phyloP scores from a whole-genome alignment of 1,140 invertebrate genomes.

The Penaeus vannamei region DNA sequence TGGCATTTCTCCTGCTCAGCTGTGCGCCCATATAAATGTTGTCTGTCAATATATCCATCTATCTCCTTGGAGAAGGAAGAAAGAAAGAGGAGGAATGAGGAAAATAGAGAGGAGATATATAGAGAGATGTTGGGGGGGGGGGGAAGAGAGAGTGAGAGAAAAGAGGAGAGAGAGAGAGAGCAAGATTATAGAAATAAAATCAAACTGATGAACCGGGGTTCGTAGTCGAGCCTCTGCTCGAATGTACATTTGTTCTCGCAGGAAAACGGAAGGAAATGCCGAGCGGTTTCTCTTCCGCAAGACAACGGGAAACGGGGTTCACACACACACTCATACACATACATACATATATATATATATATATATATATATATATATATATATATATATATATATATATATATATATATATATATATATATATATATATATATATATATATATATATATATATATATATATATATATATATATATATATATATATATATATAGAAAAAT shows the following conservation, averaged over 20 bases:
- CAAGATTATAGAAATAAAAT: too few species aligned
- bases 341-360: conserved; percentile 14
- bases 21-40: neutral
- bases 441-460: conserved; percentile 7
- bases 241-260: too few species aligned
- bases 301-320: too few species aligned
- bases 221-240: too few species aligned
- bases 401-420: conserved; percentile 16
- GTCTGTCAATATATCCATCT: neutral
- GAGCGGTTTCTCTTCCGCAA: neutral
- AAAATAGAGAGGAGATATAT: neutral
- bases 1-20: too few species aligned
- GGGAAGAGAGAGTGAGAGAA: too few species aligned
- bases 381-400: conserved; percentile 28
- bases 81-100: neutral
- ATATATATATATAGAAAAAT: neutral
- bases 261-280: too few species aligned
- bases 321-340: neutral
- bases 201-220: too few species aligned
- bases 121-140: too few species aligned
- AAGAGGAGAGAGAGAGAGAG: too few species aligned
- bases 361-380: conserved; percentile 18
- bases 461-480: conserved; percentile 16
- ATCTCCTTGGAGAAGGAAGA: neutral
- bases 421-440: conserved; percentile 16